Base-by-base conservation (phyloP, 2,888 invertebrate species). In the Eristalinus sepulchralis region DNA sequence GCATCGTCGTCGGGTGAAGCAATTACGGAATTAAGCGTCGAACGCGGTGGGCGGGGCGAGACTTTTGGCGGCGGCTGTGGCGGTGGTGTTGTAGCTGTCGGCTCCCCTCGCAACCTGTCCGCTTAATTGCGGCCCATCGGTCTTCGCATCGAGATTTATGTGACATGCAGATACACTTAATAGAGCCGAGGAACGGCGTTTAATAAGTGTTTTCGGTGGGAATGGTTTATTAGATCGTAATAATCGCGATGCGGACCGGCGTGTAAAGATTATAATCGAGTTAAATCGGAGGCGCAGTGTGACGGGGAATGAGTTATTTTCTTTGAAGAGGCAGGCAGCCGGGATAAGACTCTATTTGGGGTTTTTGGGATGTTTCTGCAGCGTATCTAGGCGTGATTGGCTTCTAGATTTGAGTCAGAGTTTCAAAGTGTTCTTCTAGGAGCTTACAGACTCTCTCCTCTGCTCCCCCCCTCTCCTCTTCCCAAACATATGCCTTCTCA, bases 21-120 rank as follows among this genome's bases (percentile, higher is more conserved):
- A 84, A 84, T 84, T 79, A 84, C 83, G 80, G 75, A 84, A 84
- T 84, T 66, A 84, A 75, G 70, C 70, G 70, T 70, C 64, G 75
- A 79, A 66, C 79, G 17, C 47, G 47, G 47, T 47, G 47, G 47
- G 47, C 47, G 47, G 47, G 8, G 47, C 8, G 47, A 5, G 47
- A 17, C 47, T 47, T 5, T 47, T 47, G 39, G 6, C 39, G 39
- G 13, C n/a, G 39, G 39, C 39, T 0, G 39, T n/a, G 68, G 64
- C 17, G 20, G 55, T 47, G 53, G 33, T 20, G 17, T 47, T 17
- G 59, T 63, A 13, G 39, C 13, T n/a, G 57, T 13, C 34, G 20
- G 3, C 31, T 24, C 22, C 17, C 11, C 36, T 31, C n/a, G 33
- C n/a, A 62, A 70, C 71, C 64, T 64, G 73, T 27, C 55, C 64